Percentiles rank a stretch among this genome's conserved stretches.
These are phyloP conservation scores for Spinus olivaceus DNA, from an alignment of 2,797 vertebrate genomes.

Conservation along the genomic window DNA sequence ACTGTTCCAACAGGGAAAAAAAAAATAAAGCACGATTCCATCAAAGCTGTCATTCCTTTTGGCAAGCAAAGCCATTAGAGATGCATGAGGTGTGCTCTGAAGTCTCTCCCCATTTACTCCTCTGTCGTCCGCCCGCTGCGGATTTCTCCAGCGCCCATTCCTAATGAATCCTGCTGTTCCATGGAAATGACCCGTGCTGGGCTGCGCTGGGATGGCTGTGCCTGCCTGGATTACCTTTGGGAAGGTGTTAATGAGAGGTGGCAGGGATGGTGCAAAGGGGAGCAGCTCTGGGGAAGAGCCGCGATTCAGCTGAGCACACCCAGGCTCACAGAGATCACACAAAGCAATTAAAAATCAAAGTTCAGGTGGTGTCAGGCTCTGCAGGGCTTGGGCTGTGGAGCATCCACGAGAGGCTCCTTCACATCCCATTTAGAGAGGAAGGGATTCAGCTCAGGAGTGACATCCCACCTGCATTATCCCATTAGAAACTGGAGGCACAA, in stretches of 20 bases:
- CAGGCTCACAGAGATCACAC: not conserved
- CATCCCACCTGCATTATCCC: not conserved
- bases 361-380: not conserved
- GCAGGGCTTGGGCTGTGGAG: not conserved
- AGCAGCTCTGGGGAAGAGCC: not conserved
- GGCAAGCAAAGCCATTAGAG: not conserved
- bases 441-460: not conserved
- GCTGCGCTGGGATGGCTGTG: not conserved
- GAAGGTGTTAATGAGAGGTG: not conserved
- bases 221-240: conserved; percentile 5
- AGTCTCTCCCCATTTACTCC: conserved; percentile 27
- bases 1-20: not conserved
- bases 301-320: not conserved
- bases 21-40: not conserved
- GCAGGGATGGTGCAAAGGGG: not conserved
- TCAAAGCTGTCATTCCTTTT: conserved; percentile 9
- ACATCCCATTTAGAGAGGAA: not conserved
- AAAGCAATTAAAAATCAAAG: not conserved
- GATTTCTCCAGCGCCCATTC: not conserved
- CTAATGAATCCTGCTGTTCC: conserved; percentile 5
- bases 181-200: not conserved
- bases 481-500: not conserved
- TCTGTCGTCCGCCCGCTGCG: rapidly evolving
- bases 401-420: not conserved
- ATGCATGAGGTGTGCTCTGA: not conserved